A percentile compares a stretch with the other conserved stretches of the same genome.
Evolutionary conservation across 2,888 invertebrate genomes (phyloP).

Genomic region (Cyclophora punctaria): DNA sequence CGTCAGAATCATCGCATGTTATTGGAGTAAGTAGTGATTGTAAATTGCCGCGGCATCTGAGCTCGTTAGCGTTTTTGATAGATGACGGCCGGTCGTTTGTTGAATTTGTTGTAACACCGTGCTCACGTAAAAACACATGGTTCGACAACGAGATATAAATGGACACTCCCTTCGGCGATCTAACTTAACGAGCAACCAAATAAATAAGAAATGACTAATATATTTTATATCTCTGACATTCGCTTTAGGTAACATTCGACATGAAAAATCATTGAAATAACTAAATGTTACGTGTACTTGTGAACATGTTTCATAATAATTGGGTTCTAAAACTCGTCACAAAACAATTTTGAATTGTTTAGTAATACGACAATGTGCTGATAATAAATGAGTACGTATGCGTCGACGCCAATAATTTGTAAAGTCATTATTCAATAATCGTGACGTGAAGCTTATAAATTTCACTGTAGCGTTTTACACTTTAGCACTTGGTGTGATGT

Average conservation of each 20-base stretch:
- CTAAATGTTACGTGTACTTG: constrained; percentile 1
- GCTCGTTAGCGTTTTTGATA: constrained; percentile 74
- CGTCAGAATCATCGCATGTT: constrained; percentile 60
- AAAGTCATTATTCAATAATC: constrained; percentile 69
- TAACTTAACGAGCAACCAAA: constrained; percentile 69
- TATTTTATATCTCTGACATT: constrained; percentile 55
- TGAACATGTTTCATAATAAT: constrained; percentile 13
- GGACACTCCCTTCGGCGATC: constrained; percentile 69
- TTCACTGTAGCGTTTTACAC: constrained; percentile 70
- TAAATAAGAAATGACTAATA: constrained; percentile 65
- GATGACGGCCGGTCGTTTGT: constrained; percentile 70
- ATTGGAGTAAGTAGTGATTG: constrained; percentile 58
- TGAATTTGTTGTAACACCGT: constrained; percentile 67
- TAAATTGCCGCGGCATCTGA: constrained; percentile 63
- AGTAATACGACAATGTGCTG: constrained; percentile 25
- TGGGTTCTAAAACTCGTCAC: constrained; percentile 1
- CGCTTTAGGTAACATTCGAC: constrained; percentile 17
- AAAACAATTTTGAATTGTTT: constrained; percentile 22
- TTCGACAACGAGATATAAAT: constrained; percentile 70
- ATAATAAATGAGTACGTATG: constrained; percentile 41
- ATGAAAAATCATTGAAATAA: background rate
- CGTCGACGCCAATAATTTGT: constrained; percentile 55
- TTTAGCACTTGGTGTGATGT: constrained; percentile 69
- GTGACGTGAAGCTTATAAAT: constrained; percentile 68
- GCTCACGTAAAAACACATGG: constrained; percentile 65